These are phyloP conservation scores for Amiota mariae DNA, from an alignment of 2,888 invertebrate species.

Conservation along the genomic window DNA sequence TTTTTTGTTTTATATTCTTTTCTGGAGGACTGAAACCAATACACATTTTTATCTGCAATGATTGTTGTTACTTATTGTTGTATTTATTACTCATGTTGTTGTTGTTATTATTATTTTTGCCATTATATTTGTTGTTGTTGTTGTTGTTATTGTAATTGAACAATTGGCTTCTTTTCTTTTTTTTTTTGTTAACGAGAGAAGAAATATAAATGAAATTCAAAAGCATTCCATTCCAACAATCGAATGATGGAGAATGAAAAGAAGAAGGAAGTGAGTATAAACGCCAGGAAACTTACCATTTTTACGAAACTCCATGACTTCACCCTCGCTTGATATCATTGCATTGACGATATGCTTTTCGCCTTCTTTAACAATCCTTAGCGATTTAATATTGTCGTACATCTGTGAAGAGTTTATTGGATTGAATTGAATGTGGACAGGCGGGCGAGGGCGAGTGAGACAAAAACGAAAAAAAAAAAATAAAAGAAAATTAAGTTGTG, in stretches of 20 bases:
- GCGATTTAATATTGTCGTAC: constrained; percentile 90
- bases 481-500: constrained; percentile 20
- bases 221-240: neutral
- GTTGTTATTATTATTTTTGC: constrained; percentile 9
- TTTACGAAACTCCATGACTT: constrained; percentile 87
- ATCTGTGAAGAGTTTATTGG: constrained; percentile 76
- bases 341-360: constrained; percentile 83
- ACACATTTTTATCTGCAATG: constrained; percentile 16
- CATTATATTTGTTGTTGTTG: constrained; percentile 28
- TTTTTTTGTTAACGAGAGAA: neutral
- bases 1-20: too few relatives aligned
- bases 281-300: constrained; percentile 63
- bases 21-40: neutral
- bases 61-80: constrained; percentile 3
- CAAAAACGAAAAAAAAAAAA: too few relatives aligned
- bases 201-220: neutral
- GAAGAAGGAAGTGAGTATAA: too few relatives aligned
- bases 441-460: neutral
- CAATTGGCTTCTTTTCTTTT: neutral
- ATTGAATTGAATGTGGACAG: neutral
- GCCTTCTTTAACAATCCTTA: constrained; percentile 81
- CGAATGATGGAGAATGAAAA: too few relatives aligned
- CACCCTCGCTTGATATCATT: constrained; percentile 91
- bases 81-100: neutral
- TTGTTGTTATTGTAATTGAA: constrained; percentile 32